A percentile compares a stretch with the other conserved stretches of the same genome.
Conservation (phyloP, 2,113 vertebrate genomes). For the Acanthochromis polyacanthus region DNA sequence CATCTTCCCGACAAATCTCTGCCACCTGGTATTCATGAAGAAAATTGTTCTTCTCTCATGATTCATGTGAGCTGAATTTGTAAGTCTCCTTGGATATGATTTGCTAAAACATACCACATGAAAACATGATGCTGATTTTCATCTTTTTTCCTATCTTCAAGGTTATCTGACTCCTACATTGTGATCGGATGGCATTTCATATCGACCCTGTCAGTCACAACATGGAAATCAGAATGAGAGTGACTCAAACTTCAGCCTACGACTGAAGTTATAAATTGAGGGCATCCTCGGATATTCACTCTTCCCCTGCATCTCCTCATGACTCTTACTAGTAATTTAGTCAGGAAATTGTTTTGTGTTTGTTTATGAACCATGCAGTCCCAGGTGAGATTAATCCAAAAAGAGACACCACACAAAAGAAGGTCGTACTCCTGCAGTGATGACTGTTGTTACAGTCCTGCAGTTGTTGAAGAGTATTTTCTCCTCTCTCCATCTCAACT, state of each 20-base stretch:
- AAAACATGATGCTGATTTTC: background rate
- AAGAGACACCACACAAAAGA: conserved; percentile 51
- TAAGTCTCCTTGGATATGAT: background rate
- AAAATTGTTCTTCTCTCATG: background rate
- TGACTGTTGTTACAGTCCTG: conserved; percentile 19
- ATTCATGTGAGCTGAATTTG: background rate
- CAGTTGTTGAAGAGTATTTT: conserved; percentile 14
- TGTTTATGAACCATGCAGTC: conserved; percentile 74
- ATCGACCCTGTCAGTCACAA: conserved; percentile 20
- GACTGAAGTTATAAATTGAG: conserved; percentile 48
- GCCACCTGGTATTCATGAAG: background rate
- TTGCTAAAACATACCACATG: background rate
- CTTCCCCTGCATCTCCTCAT: conserved; percentile 28
- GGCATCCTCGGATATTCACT: background rate
- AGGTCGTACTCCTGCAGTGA: conserved; percentile 31
- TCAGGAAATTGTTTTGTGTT: conserved; percentile 75
- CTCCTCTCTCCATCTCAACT: conserved; percentile 24
- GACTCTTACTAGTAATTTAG: conserved; percentile 57
- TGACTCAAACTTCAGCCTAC: conserved; percentile 24
- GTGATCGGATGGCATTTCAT: conserved; percentile 13
- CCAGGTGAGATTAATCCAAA: conserved; percentile 68
- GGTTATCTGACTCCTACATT: conserved; percentile 22
- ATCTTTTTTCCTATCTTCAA: conserved; percentile 23
- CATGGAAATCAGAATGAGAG: conserved; percentile 26
- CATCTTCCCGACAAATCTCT: no score